Conservation (phyloP, 1,140 invertebrate species). For the Oppia nitens region DNA sequence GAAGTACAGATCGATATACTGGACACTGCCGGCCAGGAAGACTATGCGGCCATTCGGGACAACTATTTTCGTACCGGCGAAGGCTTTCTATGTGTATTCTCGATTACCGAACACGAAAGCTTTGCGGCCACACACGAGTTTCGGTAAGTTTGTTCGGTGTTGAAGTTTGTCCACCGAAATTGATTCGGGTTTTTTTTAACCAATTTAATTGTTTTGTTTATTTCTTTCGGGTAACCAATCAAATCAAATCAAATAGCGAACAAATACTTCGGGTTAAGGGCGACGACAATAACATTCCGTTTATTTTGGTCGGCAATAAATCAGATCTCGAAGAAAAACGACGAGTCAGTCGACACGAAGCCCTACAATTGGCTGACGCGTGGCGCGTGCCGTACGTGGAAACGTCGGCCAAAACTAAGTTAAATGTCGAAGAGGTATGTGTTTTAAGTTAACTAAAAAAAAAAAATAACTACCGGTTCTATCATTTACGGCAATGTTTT, state of each 20-base stretch:
- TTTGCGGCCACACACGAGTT: slow-evolving; percentile 27
- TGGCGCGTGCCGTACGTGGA: slow-evolving; percentile 19
- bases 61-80: slow-evolving; percentile 26
- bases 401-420: slow-evolving; percentile 21
- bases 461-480: too few relatives aligned
- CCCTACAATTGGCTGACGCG: slow-evolving; percentile 6
- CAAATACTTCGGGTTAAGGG: slow-evolving; percentile 31
- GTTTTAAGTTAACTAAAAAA: too few relatives aligned
- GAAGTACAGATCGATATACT: slow-evolving; percentile 29
- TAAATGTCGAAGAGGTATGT: slow-evolving; percentile 21
- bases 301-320: slow-evolving; percentile 31
- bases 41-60: slow-evolving; percentile 32
- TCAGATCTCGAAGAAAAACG: slow-evolving; percentile 28
- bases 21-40: slow-evolving; percentile 35
- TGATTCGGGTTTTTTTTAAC: background rate
- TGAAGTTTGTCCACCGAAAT: too few relatives aligned
- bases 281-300: slow-evolving; percentile 26
- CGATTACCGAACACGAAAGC: slow-evolving; percentile 30
- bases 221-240: too few relatives aligned
- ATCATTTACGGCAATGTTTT: too few relatives aligned
- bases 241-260: too few relatives aligned
- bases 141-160: too few relatives aligned
- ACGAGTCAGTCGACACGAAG: slow-evolving; percentile 24
- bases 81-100: slow-evolving; percentile 33
- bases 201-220: background rate